Conservation (phyloP, 2,888 invertebrate genomes). For the Polietes domitor region DNA sequence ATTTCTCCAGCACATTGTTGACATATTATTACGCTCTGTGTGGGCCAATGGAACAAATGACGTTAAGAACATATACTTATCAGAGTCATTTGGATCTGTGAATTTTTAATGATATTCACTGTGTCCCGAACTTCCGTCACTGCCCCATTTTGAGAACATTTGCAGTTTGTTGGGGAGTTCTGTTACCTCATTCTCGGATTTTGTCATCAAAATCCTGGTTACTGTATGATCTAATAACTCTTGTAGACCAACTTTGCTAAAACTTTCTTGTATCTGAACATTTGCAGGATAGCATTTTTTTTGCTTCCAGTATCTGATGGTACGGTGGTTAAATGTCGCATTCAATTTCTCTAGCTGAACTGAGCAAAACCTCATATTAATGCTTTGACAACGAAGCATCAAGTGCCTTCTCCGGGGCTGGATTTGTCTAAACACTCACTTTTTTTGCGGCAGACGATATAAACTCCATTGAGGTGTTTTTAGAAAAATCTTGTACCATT, state of each 20-base stretch:
- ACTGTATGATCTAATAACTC: constrained; percentile 2
- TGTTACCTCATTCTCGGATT: not conserved
- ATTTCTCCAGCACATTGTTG: too few species aligned
- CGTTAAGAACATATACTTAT: constrained; percentile 2
- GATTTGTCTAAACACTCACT: too few species aligned
- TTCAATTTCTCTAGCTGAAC: constrained; percentile 6
- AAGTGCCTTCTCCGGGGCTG: too few species aligned
- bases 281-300: constrained; percentile 6
- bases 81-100: constrained; percentile 1
- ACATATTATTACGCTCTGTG: constrained; percentile 12
- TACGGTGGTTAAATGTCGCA: not conserved
- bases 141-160: too few species aligned
- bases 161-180: constrained; percentile 3
- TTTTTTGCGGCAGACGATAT: too few species aligned
- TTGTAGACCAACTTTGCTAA: constrained; percentile 9
- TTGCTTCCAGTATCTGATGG: not conserved
- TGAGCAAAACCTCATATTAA: not conserved
- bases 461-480: too few species aligned
- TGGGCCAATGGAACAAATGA: not conserved
- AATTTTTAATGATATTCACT: too few species aligned
- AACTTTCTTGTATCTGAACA: not conserved
- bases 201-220: constrained; percentile 9
- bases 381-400: not conserved
- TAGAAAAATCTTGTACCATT: too few species aligned
- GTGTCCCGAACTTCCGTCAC: too few species aligned